Conservation (phyloP, 2,113 vertebrate species). For the Eptatretus burgeri region DNA sequence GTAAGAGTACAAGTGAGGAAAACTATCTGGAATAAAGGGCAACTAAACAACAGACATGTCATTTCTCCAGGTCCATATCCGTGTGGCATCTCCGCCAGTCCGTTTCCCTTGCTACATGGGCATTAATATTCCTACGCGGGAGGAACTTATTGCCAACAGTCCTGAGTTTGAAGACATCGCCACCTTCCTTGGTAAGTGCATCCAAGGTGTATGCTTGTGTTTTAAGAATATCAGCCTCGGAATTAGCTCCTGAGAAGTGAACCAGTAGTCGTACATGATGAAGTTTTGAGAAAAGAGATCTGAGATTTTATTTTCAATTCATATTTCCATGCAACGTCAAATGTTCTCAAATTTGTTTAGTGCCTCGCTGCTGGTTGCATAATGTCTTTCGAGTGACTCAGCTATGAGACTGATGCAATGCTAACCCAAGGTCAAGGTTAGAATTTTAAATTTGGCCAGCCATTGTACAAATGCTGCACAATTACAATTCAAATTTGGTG, state of each 20-base stretch:
- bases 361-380: background rate
- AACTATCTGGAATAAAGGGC: too few relatives aligned
- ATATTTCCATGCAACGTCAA: background rate
- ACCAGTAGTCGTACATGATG: background rate
- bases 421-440: too few relatives aligned
- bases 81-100: conserved; percentile 82
- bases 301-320: background rate
- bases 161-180: conserved; percentile 69
- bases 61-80: conserved; percentile 48
- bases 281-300: background rate
- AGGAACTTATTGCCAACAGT: conserved; percentile 87
- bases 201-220: background rate
- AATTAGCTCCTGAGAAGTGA: background rate
- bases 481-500: too few relatives aligned
- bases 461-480: too few relatives aligned
- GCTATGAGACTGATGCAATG: too few relatives aligned
- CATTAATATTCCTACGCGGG: conserved; percentile 95
- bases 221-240: background rate
- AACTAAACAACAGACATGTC: background rate
- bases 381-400: background rate
- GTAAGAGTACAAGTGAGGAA: too few relatives aligned
- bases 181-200: conserved; percentile 43
- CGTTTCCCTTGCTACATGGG: conserved; percentile 88
- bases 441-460: too few relatives aligned
- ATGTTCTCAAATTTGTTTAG: background rate